Evolutionary conservation across 2,113 vertebrate genomes (phyloP).

Genomic region (Festucalex cinctus): DNA sequence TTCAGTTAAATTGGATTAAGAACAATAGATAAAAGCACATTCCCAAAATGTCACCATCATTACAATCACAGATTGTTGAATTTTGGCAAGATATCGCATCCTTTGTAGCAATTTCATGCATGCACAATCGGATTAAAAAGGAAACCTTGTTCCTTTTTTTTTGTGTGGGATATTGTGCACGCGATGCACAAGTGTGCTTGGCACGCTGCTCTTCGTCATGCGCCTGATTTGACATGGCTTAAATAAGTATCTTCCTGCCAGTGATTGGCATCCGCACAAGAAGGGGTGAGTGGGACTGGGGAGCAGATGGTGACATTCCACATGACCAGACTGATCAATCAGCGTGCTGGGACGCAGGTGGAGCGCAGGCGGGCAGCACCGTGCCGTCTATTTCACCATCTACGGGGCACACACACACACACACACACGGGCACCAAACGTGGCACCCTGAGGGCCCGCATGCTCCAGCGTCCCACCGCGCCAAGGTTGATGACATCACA

Average conservation of each 20-base stretch:
- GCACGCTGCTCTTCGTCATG: slow-evolving; percentile 57
- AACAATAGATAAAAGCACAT: slow-evolving; percentile 28
- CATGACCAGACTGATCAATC: slow-evolving; percentile 99
- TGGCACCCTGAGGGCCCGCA: slow-evolving; percentile 64
- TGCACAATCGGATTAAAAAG: background rate
- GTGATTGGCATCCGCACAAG: slow-evolving; percentile 77
- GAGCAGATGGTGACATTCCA: slow-evolving; percentile 99
- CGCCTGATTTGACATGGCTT: slow-evolving; percentile 72
- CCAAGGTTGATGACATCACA: slow-evolving; percentile 75
- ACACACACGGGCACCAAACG: slow-evolving; percentile 54
- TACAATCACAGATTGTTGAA: background rate
- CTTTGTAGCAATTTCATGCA: background rate
- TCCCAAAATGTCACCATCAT: background rate
- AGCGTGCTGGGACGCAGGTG: slow-evolving; percentile 99
- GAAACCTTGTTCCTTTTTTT: background rate
- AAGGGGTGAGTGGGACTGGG: slow-evolving; percentile 85
- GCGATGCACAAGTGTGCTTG: slow-evolving; percentile 38
- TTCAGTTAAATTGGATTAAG: slow-evolving; percentile 14
- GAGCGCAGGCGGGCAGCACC: slow-evolving; percentile 97
- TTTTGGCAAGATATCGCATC: slow-evolving; percentile 15
- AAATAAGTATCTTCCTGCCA: slow-evolving; percentile 81
- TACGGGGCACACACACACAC: slow-evolving; percentile 75
- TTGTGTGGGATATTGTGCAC: background rate
- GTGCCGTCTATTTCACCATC: slow-evolving; percentile 98
- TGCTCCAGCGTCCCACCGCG: slow-evolving; percentile 62